Evolutionary conservation across 2,113 vertebrate genomes (phyloP).

Genomic region (Cottus gobio): DNA sequence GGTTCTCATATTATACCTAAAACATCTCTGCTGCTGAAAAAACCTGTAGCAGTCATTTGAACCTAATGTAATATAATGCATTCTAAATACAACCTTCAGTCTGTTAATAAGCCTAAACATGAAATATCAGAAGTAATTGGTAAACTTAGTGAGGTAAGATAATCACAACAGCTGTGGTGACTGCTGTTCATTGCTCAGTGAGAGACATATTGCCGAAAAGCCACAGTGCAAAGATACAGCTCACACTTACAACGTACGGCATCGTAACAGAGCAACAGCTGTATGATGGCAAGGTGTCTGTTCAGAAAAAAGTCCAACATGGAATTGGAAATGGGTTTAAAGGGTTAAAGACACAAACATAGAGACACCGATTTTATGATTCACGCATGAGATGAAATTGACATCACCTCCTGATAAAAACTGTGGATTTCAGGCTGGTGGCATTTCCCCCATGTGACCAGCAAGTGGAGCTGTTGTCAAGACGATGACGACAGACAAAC

Average conservation of each 20-base stretch:
- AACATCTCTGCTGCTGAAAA: conserved; percentile 1
- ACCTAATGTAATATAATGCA: conserved; percentile 11
- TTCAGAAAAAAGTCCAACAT: neutral
- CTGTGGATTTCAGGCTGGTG: neutral
- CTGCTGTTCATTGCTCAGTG: conserved; percentile 9
- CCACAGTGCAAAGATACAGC: neutral
- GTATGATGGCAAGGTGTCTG: neutral
- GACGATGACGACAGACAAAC: conserved; percentile 40
- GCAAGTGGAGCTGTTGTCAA: conserved; percentile 74
- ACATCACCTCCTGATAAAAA: neutral
- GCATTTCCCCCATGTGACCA: conserved; percentile 47
- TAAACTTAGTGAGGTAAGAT: conserved; percentile 27
- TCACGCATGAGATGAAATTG: neutral
- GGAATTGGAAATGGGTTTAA: neutral
- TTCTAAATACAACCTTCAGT: conserved; percentile 31
- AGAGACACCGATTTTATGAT: neutral
- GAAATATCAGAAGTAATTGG: conserved; percentile 28
- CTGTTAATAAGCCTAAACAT: conserved; percentile 30
- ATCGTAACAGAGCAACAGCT: neutral
- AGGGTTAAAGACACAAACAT: conserved; percentile 12
- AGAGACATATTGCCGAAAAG: neutral
- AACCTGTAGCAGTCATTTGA: conserved; percentile 9
- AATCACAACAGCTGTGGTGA: conserved; percentile 30
- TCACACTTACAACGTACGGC: neutral
- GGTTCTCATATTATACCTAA: neutral